Evolutionary conservation across 1,140 invertebrate species (phyloP).

Genomic region (Drosophila burlai): DNA sequence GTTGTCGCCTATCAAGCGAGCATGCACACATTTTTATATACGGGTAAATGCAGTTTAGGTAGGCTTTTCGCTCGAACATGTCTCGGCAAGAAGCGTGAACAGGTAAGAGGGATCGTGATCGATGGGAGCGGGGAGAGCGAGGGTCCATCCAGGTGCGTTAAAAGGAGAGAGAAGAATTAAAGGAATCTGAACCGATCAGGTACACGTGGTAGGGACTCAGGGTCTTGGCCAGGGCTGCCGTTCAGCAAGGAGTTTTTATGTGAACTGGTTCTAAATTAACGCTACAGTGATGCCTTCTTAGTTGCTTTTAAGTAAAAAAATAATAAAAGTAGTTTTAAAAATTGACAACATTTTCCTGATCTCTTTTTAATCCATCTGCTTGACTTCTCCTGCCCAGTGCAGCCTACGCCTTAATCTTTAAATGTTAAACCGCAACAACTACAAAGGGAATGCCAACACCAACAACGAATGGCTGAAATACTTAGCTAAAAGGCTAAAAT

Average conservation of each 20-base stretch:
- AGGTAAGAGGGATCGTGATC: constrained; percentile 53
- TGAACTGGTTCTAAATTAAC: constrained; percentile 5
- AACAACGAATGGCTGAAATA: constrained; percentile 64
- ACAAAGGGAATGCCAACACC: constrained; percentile 32
- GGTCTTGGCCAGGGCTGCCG: constrained; percentile 9
- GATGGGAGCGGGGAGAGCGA: no score
- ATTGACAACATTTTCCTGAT: constrained; percentile 1
- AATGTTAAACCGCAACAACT: constrained; percentile 53
- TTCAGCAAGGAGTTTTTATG: background rate
- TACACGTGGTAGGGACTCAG: constrained; percentile 4
- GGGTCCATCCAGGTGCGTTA: constrained; percentile 18
- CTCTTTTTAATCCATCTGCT: constrained; percentile 7
- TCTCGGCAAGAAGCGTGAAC: constrained; percentile 49
- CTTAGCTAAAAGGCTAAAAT: constrained; percentile 78
- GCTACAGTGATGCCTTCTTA: background rate
- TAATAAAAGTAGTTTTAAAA: background rate
- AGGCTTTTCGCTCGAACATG: constrained; percentile 47
- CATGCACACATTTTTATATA: background rate
- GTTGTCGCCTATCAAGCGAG: constrained; percentile 24
- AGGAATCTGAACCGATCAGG: constrained; percentile 22
- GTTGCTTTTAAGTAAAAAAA: no score
- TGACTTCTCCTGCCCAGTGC: constrained; percentile 30
- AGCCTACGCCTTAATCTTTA: constrained; percentile 50
- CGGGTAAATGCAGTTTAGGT: constrained; percentile 49
- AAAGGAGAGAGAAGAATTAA: constrained; percentile 3